Evolutionary conservation across 2,113 vertebrate species (phyloP), one percentile per base, ranked within the genome.

Genomic region (Malurus alboscapulatus): DNA sequence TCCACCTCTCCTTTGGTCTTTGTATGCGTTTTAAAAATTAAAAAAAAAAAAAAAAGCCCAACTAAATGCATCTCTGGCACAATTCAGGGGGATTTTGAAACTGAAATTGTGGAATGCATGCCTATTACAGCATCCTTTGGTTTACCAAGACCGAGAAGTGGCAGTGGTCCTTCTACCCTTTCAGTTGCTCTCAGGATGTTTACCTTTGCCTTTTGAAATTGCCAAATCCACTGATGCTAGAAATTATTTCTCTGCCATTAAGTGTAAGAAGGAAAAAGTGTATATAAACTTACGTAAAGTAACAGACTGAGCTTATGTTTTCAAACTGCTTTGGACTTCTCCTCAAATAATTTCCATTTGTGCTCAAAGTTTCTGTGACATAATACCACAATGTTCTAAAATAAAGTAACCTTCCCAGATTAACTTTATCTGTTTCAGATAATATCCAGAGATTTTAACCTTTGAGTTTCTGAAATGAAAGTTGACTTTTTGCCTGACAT

Each of bases 331-430:
- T 90, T 87, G 25, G 53, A 65, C 34, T 95, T 57, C 75, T 93
- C 34, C 75, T 96, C 81, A 96, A 51, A 90, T 94, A 2, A 68
- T 95, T 97, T 97, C 93, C 72, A 93, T 94, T 97, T 88, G 92
- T 90, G 42, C 75, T 97, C 62, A 85, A 34, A 95, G 50, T 94
- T 97, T 96, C 92, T 96, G 74, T 97, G 95, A 96, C 87, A 69
- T 96, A 96, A 95, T 96, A 71, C 69, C 34, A 90, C 40, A 92
- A 4, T 82, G 19, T 93, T 97, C 78, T 96, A 76, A 96, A 97
- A 95, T 65, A 94, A 93, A 91, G 93, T 94, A 93, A 95, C 63
- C 50, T 95, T 68, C 47, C 21, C 50, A 63, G 48, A 73, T 95
- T 42, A 94, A 86, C 44, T 95, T 94, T 63, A 75, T 94, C 71